These are phyloP conservation scores for Gobius niger DNA, from an alignment of 2,113 vertebrate species.

Conservation along the genomic window DNA sequence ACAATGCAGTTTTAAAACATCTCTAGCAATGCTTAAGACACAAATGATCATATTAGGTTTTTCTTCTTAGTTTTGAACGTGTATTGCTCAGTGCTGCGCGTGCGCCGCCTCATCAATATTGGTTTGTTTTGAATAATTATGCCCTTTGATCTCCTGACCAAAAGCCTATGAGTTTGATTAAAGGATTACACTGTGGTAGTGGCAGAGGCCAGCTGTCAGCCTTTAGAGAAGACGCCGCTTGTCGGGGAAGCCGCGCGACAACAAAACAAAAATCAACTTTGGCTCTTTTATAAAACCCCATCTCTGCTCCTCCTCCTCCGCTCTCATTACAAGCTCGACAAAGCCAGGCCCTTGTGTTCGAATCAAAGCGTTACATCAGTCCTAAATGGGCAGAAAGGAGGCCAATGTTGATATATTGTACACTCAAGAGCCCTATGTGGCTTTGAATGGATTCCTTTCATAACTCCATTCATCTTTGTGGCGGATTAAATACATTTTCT, in stretches of 20 bases:
- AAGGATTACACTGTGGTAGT: conserved; percentile 10
- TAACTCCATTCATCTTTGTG: conserved; percentile 31
- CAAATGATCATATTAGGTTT: not conserved
- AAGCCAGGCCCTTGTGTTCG: conserved; percentile 36
- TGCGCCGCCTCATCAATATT: not conserved
- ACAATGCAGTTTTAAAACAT: too few relatives aligned
- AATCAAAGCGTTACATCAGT: conserved; percentile 24
- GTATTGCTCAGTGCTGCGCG: not conserved
- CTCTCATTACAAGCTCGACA: conserved; percentile 21
- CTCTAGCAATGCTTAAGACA: too few relatives aligned
- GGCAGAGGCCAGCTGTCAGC: conserved; percentile 39
- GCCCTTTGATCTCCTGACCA: conserved; percentile 10
- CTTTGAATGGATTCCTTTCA: conserved; percentile 30
- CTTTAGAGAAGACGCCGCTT: conserved; percentile 26
- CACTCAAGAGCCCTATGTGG: conserved; percentile 7
- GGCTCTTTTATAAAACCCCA: conserved; percentile 25
- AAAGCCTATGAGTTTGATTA: conserved; percentile 30
- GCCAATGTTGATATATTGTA: conserved; percentile 33
- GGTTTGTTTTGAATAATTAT: conserved; percentile 8
- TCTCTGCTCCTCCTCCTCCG: conserved; percentile 16
- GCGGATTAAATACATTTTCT: conserved; percentile 9
- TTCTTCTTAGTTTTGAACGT: not conserved
- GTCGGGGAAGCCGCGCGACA: conserved; percentile 27
- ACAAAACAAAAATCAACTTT: conserved; percentile 30
- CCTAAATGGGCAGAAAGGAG: conserved; percentile 37